Evolutionary conservation across 2,797 vertebrate species (phyloP).

Genomic region (Acrossocheilus wenchowensis): DNA sequence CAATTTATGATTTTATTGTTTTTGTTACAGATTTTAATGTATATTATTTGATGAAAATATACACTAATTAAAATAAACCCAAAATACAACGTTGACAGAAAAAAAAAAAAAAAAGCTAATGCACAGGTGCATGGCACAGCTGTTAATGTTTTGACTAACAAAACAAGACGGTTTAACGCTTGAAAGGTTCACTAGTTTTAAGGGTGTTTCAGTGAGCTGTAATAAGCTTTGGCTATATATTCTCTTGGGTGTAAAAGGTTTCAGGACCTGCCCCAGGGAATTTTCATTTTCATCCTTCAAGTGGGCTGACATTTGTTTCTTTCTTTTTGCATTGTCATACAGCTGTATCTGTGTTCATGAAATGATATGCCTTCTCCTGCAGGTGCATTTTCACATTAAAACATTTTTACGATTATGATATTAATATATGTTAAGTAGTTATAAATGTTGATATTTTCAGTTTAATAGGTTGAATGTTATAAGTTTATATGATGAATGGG

Average conservation of each 20-base stretch:
- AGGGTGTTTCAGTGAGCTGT: constrained; percentile 26
- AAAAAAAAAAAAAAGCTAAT: neutral
- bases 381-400: neutral
- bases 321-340: neutral
- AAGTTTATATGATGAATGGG: neutral
- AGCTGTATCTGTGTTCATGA: neutral
- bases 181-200: constrained; percentile 27
- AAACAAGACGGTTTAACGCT: constrained; percentile 29
- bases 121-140: constrained; percentile 36
- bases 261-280: neutral
- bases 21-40: neutral
- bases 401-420: neutral
- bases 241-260: constrained; percentile 4
- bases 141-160: constrained; percentile 48
- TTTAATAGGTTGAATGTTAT: neutral
- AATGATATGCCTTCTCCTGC: neutral
- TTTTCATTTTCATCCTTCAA: constrained; percentile 5
- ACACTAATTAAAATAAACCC: neutral
- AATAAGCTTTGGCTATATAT: constrained; percentile 6
- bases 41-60: neutral
- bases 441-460: neutral
- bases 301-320: neutral
- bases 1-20: neutral
- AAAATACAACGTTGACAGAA: neutral
- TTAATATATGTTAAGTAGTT: neutral